A percentile compares a stretch with the other conserved stretches of the same genome.
phyloP scores from a whole-genome alignment of 2,888 invertebrate species.

The Aporophyla lueneburgensis region DNA sequence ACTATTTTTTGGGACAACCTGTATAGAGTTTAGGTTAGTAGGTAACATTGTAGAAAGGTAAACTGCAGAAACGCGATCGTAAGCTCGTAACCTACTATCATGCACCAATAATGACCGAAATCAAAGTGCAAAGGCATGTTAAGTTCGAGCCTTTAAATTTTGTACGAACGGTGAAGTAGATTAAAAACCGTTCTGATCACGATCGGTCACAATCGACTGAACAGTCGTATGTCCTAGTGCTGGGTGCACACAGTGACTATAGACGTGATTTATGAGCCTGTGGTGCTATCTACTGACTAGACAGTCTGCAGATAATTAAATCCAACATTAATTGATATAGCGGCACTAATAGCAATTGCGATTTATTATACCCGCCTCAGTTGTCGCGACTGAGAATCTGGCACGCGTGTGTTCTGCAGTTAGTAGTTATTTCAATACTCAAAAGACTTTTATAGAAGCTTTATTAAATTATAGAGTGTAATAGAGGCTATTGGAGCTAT shows the following conservation, averaged over 20 bases:
- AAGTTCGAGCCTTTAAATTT: slow-evolving; percentile 45
- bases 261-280: slow-evolving; percentile 80
- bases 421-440: slow-evolving; percentile 39
- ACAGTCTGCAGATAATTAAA: slow-evolving; percentile 86
- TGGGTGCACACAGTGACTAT: slow-evolving; percentile 60
- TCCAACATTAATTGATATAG: slow-evolving; percentile 84
- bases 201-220: slow-evolving; percentile 83
- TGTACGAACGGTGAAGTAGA: slow-evolving; percentile 64
- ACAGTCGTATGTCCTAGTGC: slow-evolving; percentile 73
- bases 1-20: too few relatives aligned
- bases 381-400: slow-evolving; percentile 56
- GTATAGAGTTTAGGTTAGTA: neutral
- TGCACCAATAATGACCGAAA: slow-evolving; percentile 44
- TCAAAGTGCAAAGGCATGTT: slow-evolving; percentile 62
- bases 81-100: slow-evolving; percentile 31
- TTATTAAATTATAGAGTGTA: slow-evolving; percentile 22
- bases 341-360: slow-evolving; percentile 81
- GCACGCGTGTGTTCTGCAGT: slow-evolving; percentile 33
- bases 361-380: slow-evolving; percentile 74
- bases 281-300: slow-evolving; percentile 72
- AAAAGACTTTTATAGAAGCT: slow-evolving; percentile 16
- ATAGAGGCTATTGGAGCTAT: slow-evolving; percentile 15
- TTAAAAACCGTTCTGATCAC: slow-evolving; percentile 66
- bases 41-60: neutral
- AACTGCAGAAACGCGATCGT: slow-evolving; percentile 11